Evolutionary conservation across 2,113 vertebrate genomes (phyloP).

Genomic region (human): DNA sequence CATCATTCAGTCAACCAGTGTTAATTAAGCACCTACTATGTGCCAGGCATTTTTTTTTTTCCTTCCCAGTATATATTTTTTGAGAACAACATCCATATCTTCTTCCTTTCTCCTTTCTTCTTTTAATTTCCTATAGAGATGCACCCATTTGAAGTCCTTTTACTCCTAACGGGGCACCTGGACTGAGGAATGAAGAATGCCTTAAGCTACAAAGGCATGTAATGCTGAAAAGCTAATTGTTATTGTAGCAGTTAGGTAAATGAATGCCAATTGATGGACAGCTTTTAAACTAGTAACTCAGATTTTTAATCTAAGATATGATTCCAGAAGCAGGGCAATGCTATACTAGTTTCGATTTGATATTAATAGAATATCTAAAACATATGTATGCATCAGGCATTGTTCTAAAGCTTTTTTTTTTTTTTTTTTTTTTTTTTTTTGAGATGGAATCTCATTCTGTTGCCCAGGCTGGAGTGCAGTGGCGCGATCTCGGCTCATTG

Average conservation of each 20-base stretch:
- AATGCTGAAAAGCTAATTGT: not conserved
- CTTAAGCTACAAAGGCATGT: not conserved
- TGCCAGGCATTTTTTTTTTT: not conserved
- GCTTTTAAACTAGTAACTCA: slow-evolving; percentile 25
- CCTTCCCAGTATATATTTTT: not conserved
- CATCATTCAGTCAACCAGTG: not conserved
- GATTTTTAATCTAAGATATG: not conserved
- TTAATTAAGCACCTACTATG: not conserved
- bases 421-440: not conserved
- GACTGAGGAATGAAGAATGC: slow-evolving; percentile 13
- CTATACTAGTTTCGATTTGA: not conserved
- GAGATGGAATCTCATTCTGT: no score
- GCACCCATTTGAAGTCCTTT: not conserved
- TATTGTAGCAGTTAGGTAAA: not conserved
- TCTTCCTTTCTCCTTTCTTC: not conserved
- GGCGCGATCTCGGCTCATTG: no score
- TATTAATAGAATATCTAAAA: slow-evolving; percentile 5
- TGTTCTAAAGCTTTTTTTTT: not conserved
- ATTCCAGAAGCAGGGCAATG: not conserved
- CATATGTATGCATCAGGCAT: not conserved
- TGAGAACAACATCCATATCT: not conserved
- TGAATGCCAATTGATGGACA: not conserved
- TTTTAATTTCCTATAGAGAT: not conserved
- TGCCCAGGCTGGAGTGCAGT: no score
- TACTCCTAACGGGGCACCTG: not conserved